Percentiles rank a stretch among this genome's conserved stretches.
Evolutionary conservation across 1,140 invertebrate genomes (phyloP).

Genomic region (Lordiphosa stackelbergi): DNA sequence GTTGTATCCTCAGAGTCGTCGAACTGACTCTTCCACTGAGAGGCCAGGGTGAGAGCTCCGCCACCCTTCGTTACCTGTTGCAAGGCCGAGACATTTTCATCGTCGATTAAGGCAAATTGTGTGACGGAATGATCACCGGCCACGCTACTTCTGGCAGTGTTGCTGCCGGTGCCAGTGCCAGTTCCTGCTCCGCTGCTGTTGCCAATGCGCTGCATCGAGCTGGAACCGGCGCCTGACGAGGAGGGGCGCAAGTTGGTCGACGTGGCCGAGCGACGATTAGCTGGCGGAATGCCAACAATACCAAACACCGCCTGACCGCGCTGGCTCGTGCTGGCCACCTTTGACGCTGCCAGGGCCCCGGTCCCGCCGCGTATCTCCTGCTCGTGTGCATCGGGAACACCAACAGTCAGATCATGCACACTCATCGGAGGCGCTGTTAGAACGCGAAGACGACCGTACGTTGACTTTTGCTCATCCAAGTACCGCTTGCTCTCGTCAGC

Average conservation of each 20-base stretch:
- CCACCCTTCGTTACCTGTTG: constrained; percentile 89
- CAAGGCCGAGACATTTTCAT: constrained; percentile 92
- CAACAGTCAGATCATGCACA: constrained; percentile 78
- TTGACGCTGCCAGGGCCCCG: constrained; percentile 11
- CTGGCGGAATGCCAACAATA: constrained; percentile 26
- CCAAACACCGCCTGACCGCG: constrained; percentile 30
- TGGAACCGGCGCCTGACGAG: constrained; percentile 75
- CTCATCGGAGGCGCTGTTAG: constrained; percentile 80
- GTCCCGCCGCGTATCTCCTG: constrained; percentile 13
- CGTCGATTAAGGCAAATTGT: constrained; percentile 95
- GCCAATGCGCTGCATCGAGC: constrained; percentile 65
- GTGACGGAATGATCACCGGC: constrained; percentile 80
- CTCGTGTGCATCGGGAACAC: constrained; percentile 24
- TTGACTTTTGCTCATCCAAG: constrained; percentile 72
- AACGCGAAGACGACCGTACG: constrained; percentile 81
- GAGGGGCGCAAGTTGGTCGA: constrained; percentile 68
- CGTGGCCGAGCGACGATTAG: constrained; percentile 55
- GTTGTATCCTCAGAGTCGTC: constrained; percentile 94
- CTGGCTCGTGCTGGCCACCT: constrained; percentile 10
- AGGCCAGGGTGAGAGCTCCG: constrained; percentile 89
- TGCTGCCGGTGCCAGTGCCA: constrained; percentile 12
- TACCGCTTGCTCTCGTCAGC: constrained; percentile 28
- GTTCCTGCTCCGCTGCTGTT: constrained; percentile 57
- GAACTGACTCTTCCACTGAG: constrained; percentile 96
- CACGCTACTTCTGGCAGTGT: constrained; percentile 62